Conservation (phyloP, 2,888 invertebrate species). For the Meganola albula region DNA sequence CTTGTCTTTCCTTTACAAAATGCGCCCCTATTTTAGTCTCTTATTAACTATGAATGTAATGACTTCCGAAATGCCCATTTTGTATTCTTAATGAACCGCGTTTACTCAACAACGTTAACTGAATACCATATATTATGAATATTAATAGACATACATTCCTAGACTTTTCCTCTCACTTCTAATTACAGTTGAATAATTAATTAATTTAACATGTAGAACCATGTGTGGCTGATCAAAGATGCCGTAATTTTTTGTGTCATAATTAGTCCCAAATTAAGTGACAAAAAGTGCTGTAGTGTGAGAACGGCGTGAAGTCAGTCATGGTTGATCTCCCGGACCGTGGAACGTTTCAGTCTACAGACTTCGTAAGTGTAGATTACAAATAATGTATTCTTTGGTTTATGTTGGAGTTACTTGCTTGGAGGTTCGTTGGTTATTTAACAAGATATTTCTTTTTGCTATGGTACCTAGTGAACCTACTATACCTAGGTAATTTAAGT, state of each 20-base stretch:
- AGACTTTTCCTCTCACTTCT: conserved; percentile 18
- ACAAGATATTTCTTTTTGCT: too few species aligned
- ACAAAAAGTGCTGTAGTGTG: conserved; percentile 38
- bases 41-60: not conserved
- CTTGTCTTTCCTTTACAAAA: not conserved
- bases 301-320: conserved; percentile 35
- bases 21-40: not conserved
- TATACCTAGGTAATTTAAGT: too few species aligned
- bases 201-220: conserved; percentile 39
- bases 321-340: conserved; percentile 35
- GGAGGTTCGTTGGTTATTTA: too few species aligned
- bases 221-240: conserved; percentile 40
- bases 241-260: conserved; percentile 43
- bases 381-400: too few species aligned
- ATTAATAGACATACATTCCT: conserved; percentile 13
- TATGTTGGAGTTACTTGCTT: too few species aligned
- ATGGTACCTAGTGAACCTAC: too few species aligned
- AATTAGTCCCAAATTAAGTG: conserved; percentile 64
- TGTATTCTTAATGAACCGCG: not conserved
- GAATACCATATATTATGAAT: conserved; percentile 18
- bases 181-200: conserved; percentile 30
- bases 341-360: too few species aligned
- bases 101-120: not conserved
- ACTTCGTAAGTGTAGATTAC: too few species aligned
- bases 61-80: not conserved